Evolutionary conservation across 2,113 vertebrate species (phyloP), one percentile per base, ranked within the genome.

Genomic region (Stomatorhinus ivindoensis): DNA sequence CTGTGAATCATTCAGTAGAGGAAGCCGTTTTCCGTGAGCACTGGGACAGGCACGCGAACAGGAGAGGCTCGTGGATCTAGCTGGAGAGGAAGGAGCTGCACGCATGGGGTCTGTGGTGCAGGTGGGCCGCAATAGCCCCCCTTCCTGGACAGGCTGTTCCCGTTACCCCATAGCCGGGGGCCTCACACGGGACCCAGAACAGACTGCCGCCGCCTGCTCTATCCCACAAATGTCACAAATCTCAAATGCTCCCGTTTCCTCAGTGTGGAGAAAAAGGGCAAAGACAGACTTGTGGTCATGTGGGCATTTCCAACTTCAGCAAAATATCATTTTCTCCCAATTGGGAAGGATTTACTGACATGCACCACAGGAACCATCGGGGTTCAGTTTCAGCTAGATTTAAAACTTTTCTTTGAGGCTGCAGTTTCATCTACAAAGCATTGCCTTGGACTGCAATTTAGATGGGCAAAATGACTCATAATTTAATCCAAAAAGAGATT

Each of bases 261-360:
- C 91, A 47, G 90, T 91, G 88, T 44, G 82, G 8, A 84, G 44
- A 47, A 90, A 85, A 46, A 88, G 91, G 88, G 91, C 93, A 91
- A 92, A 91, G 92, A 93, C 92, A 92, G 92, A 92, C 93, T 92
- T 94, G 94, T 89, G 93, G 94, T 93, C 91, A 91, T 90, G 90
- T 51, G 91, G 92, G 92, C 92, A 92, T 92, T 93, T 93, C 94
- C 93, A 17, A 87, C 91, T 92, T 94, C 94, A 93, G 93, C 90
- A 94, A 93, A 95, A 95, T 95, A 95, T 95, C 93, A 93, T 92
- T 95, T 95, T 95, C 94, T 91, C 91, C 88, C 91, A 88, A 69
- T 89, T 92, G 87, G 92, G 92, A 53, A 93, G 93, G 87, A 91
- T 46, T 95, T 93, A 94, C 92, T 92, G 92, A 94, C 93, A 94